Evolutionary conservation across 2,113 vertebrate species (phyloP), one percentile per base, ranked within the genome.

Genomic region (Tylochromis polylepis): DNA sequence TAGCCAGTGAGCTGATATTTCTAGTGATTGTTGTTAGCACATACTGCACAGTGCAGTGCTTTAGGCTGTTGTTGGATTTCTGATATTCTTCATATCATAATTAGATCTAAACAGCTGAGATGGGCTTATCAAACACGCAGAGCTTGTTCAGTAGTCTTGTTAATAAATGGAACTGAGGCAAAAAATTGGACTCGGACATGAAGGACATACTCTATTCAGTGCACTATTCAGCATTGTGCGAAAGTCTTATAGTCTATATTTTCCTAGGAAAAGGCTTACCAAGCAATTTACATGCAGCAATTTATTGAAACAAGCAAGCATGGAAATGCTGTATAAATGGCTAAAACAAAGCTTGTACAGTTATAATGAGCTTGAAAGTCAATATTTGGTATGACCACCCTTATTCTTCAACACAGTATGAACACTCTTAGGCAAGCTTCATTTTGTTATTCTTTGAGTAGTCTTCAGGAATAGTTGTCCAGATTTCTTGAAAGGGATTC

Each of bases 61-160:
- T 49, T 18, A 83, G 51, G 65, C 49, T 85, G 70, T 72, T 87
- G 51, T 79, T 83, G 49, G 60, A 70, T 88, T 87, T 85, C 41
- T 27, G 31, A 46, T 72, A 55, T 57, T 82, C 15, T 86, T 70
- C 59, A n/a, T 75, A 88, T 92, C 75, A 65, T 90, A 91, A 91
- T 87, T 87, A 82, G 84, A 92, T 87, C 84, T 79, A 79, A 89
- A 88, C 65, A 84, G 75, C 80, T 56, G 53, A 79, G 51, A 72
- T 53, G 27, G 70, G 85, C 24, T 58, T 36, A 51, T 78, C 85
- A 79, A 62, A 87, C 86, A 87, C 58, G 49, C 51, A 70, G 49
- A 84, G 29, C 38, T 46, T 46, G 56, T 81, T 58, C 5, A 18
- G 81, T 55, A 14, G 81, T 27, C 31, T 18, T 55, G 49, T 36